Base-by-base conservation (phyloP, 2,797 vertebrate species). In the Sparidentex hasta region DNA sequence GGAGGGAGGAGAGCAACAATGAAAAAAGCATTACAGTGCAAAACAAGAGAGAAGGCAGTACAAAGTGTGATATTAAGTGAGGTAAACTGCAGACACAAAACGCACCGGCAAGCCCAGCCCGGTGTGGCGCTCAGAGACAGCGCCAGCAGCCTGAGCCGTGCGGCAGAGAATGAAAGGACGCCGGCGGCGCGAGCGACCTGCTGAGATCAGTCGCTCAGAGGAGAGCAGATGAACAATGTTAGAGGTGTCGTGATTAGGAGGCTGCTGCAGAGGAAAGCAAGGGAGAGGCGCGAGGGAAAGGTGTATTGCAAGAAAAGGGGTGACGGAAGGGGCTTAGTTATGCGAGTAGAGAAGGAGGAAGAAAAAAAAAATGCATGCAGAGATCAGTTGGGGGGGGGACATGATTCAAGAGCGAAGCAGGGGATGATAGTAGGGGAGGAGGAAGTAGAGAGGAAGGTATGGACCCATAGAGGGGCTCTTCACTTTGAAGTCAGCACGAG, bases 401-500 rank as follows among this genome's bases (percentile, higher is more conserved):
- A 1, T 66, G 64, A 74, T 66, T 85, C 48, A 84, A 73, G 69
- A 81, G 76, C 3, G 2, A 83, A 76, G 80, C 78, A 41, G 57
- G 65, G 71, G 61, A 65, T 85, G 65, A 70, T 74, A 17, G 68
- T 44, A 33, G 54, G 61, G 71, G 68, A 76, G 76, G 83, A 76
- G 72, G 74, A 74, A 50, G 72, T 55, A 21, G 64, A 82, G 68
- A 74, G 70, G 78, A 43, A 50, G 65, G 76, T 72, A 75, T 64
- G 61, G 58, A 83, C 50, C 65, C 72, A 73, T n/a, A 55, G 71
- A 62, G 61, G 44, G 50, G 52, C 52, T 64, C 68, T 73, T 71
- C 51, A 72, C 82, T 91, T 90, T 91, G 82, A 89, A 87, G 82
- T 81, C 65, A 21, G 75, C 76, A 77, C 59, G 58, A 82, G 80